Evolutionary conservation across 1,140 invertebrate species (phyloP).

Genomic region (Papilio polyxenes): DNA sequence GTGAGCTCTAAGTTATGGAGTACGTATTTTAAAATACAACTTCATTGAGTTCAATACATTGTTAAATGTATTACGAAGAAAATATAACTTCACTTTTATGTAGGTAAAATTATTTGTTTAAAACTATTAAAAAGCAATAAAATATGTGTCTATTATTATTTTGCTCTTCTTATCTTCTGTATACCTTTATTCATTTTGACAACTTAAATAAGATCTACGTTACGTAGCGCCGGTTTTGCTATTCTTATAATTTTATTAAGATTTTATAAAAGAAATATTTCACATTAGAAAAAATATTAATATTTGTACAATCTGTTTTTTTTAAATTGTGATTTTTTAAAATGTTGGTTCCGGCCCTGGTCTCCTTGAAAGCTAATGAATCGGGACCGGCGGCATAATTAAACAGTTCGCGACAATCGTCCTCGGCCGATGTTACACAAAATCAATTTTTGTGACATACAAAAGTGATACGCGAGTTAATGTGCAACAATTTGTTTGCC

Average conservation of each 20-base stretch:
- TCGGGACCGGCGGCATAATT: conserved; percentile 75
- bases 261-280: background rate
- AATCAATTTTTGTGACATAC: conserved; percentile 47
- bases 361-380: conserved; percentile 72
- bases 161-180: background rate
- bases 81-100: background rate
- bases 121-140: background rate
- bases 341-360: conserved; percentile 57
- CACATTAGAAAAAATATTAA: background rate
- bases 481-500: background rate
- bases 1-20: conserved; percentile 15
- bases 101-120: conserved; percentile 14
- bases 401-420: conserved; percentile 73
- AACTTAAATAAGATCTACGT: background rate
- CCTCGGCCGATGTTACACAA: conserved; percentile 59
- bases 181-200: background rate
- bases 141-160: background rate
- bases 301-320: too few species aligned
- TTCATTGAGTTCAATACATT: conserved; percentile 29
- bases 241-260: too few species aligned
- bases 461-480: background rate
- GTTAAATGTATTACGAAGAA: background rate
- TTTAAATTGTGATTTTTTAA: conserved; percentile 6
- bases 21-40: conserved; percentile 28
- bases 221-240: background rate